Evolutionary conservation across 1,140 invertebrate genomes (phyloP), one percentile per base, ranked within the genome.

Genomic region (Pogonognathellus flavescens): DNA sequence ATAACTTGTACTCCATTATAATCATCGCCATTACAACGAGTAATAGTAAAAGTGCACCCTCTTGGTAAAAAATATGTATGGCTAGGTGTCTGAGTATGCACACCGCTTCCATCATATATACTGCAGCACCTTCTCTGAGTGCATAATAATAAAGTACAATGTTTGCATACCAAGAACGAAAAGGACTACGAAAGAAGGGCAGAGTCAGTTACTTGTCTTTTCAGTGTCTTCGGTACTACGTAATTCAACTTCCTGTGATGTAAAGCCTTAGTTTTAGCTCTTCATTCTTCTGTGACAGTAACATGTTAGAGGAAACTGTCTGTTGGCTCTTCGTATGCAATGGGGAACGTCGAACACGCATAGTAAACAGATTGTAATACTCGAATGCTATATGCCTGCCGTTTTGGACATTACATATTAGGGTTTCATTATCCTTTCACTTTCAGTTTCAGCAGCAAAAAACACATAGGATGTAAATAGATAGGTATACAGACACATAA

Each of bases 381-480:
- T 57, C n/a, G 9, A 14, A n/a, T n/a, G 2, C 53, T 57, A 2
- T 57, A n/a, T n/a, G n/a, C n/a, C 11, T 57, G 53, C 10, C 2
- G 53, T 57, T 57, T 57, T 14, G 25, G 11, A 41, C 22, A 41
- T 50, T 41, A 50, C 10, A 14, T 31, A 76, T 16, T 41, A 50
- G 70, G 70, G 70, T 50, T 76, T 31, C 16, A 41, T 76, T 50
- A 76, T 50, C 70, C 25, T 76, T 76, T 76, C 70, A 76, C 70
- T 76, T 76, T 76, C 70, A 76, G 49, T 76, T 76, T 76, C n/a
- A 31, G 31, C 70, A 76, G 70, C 70, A 76, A 76, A 76, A 76
- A 76, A 76, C 41, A 41, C 70, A 18, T 16, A n/a, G 70, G 70
- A 76, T 76, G 70, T n/a, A 76, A 76, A 76, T 76, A 76, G 70